Conservation (phyloP, 2,113 vertebrate genomes). For the Canis aureus region DNA sequence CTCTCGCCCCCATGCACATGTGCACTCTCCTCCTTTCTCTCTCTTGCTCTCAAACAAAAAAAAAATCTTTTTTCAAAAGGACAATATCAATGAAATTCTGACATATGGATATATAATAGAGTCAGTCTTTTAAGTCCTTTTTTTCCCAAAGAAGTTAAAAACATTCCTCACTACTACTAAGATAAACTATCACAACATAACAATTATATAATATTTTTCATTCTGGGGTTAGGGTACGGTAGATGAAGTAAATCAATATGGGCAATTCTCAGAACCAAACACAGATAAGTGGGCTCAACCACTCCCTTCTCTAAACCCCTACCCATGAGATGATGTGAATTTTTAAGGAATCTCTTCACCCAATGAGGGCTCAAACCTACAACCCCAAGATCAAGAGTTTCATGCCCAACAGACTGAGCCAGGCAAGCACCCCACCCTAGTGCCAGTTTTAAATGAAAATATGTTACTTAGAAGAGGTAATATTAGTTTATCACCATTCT, state of each 20-base stretch:
- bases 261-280: background rate
- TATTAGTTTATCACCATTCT: background rate
- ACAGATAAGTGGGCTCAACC: background rate
- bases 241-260: background rate
- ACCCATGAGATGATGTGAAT: background rate
- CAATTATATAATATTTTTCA: slow-evolving; percentile 36
- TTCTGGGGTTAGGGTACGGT: background rate
- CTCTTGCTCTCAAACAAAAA: background rate
- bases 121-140: background rate
- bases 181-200: slow-evolving; percentile 29
- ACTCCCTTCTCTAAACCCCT: background rate
- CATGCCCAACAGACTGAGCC: background rate
- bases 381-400: background rate
- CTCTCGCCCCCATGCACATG: background rate
- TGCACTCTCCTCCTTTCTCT: background rate
- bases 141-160: slow-evolving; percentile 48
- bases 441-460: background rate
- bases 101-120: background rate
- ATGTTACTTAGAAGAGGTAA: background rate
- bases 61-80: background rate
- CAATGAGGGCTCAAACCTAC: background rate
- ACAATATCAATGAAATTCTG: background rate
- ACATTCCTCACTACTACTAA: background rate
- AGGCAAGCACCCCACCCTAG: background rate
- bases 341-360: background rate